Percentiles rank a stretch among this genome's conserved stretches.
Conservation (phyloP, 2,797 vertebrate genomes). For the Ispidina lecontei region DNA sequence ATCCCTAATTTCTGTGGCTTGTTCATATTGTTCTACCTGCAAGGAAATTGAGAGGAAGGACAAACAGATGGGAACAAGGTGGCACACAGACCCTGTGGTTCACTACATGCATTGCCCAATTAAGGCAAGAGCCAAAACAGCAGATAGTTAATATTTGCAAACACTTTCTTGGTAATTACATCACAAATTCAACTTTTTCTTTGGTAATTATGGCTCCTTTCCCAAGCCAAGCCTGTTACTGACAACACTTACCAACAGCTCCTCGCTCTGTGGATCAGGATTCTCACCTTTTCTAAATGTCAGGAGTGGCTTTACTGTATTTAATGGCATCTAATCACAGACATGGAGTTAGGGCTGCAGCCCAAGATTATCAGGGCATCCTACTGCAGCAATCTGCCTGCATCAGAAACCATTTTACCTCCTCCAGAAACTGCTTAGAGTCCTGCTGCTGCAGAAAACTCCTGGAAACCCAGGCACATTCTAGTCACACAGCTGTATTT, state of each 20-base stretch:
- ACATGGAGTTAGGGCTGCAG: background rate
- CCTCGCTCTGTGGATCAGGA: background rate
- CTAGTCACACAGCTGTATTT: background rate
- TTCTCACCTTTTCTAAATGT: background rate
- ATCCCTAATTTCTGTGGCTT: background rate
- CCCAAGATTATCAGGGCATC: background rate
- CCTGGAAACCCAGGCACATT: background rate
- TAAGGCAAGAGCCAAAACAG: background rate
- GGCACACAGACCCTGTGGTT: background rate
- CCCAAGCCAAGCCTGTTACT: background rate
- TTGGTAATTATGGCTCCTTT: background rate
- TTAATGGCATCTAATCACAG: background rate
- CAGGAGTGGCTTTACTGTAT: background rate
- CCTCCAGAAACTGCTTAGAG: background rate
- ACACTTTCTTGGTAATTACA: background rate
- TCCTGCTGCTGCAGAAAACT: background rate
- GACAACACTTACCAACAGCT: background rate
- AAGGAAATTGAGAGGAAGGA: background rate
- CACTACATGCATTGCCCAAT: accelerated
- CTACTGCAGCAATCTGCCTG: background rate
- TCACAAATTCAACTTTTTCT: conserved; percentile 4
- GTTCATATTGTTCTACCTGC: background rate
- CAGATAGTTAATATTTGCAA: background rate
- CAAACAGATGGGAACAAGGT: background rate
- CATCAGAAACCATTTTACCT: background rate